Evolutionary conservation across 2,888 invertebrate species (phyloP), one percentile per base, ranked within the genome.

Genomic region (Heliconius charithonia): DNA sequence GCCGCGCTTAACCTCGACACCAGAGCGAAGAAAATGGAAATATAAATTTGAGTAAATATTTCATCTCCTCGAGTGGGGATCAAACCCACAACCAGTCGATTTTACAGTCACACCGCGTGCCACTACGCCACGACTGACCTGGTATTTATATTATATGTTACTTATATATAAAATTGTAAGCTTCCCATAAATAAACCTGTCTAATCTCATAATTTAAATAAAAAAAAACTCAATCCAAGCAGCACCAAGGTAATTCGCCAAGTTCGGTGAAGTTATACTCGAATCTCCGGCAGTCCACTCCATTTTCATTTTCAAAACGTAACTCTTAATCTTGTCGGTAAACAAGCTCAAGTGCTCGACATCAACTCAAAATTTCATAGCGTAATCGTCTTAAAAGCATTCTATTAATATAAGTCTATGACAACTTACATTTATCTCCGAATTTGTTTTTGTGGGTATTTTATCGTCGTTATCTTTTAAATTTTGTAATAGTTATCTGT

Each of bases 401-500:
- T 71, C 79, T 79, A 79, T 79, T 81, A 82, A 82, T 78, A 80
- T 76, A 71, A 81, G 74, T 45, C 73, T 72, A 73, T 63, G 67
- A 71, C 41, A 73, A 76, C 73, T 80, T 70, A 67, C 70, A 79
- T 81, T 80, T 77, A 79, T 75, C 66, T 66, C 27, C n/a, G 25
- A 32, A 27, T 72, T 56, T 72, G n/a, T 59, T 9, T n/a, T 59
- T 32, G 59, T 16, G 73, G 29, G 77, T 45, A 78, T 79, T 69
- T 75, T 63, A 66, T 63, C 72, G 74, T 75, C 72, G 41, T 67
- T 41, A 73, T 59, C 51, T 62, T n/a, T 56, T 66, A 65, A 79
- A 69, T 32, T 32, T 32, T 32, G 6, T 32, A 32, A 32, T 32
- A 32, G 0, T 32, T 32, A 32, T 32, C 32, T 32, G 6, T 4